Percentiles rank a stretch among this genome's conserved stretches.
These are phyloP conservation scores for Tetraodon nigroviridis DNA, from an alignment of 2,113 vertebrate genomes.

Conservation along the genomic window DNA sequence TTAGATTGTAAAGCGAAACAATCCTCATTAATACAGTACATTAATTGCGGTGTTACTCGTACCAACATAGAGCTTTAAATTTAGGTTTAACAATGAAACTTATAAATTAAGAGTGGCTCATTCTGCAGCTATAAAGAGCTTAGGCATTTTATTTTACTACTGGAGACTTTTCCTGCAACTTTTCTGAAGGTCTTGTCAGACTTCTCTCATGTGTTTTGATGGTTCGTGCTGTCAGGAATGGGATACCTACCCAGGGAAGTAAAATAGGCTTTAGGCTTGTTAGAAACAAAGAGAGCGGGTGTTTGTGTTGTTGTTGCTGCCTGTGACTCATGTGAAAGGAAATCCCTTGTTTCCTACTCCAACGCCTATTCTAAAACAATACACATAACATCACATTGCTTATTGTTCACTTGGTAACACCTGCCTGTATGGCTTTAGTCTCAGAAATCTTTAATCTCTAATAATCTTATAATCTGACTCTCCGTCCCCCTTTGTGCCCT, in stretches of 20 bases:
- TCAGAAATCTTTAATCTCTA: too few relatives aligned
- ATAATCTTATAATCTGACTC: constrained; percentile 48
- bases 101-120: constrained; percentile 44
- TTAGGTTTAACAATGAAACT: constrained; percentile 47
- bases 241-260: neutral
- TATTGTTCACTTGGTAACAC: constrained; percentile 34
- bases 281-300: neutral
- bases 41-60: constrained; percentile 12
- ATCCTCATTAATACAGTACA: neutral
- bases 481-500: constrained; percentile 7
- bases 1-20: neutral
- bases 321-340: constrained; percentile 43
- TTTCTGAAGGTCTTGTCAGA: constrained; percentile 42
- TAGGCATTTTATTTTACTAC: constrained; percentile 42
- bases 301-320: constrained; percentile 29
- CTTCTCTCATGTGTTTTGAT: constrained; percentile 2
- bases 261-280: neutral
- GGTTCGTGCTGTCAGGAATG: neutral
- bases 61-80: constrained; percentile 35
- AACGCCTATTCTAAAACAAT: neutral
- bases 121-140: constrained; percentile 35
- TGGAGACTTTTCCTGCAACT: constrained; percentile 52
- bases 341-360: constrained; percentile 40
- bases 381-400: constrained; percentile 31
- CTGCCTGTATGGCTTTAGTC: constrained; percentile 5